Evolutionary conservation across 2,113 vertebrate species (phyloP).

Genomic region (Sturnira hondurensis): DNA sequence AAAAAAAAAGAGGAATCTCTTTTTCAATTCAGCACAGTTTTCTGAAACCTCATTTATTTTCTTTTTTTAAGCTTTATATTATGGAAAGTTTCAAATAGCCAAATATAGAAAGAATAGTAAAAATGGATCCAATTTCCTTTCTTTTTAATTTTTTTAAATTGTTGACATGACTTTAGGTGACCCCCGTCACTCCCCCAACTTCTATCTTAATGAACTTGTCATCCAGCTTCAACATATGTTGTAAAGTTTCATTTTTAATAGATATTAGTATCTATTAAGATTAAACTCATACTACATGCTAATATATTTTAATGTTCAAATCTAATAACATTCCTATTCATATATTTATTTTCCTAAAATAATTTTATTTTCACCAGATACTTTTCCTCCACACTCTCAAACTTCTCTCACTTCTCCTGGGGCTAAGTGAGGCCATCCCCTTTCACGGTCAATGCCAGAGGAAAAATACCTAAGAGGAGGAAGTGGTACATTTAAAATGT

Average conservation of each 20-base stretch:
- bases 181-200: background rate
- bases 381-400: background rate
- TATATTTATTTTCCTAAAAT: background rate
- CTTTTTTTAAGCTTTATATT: background rate
- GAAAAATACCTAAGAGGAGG: background rate
- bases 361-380: background rate
- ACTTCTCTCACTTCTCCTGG: background rate
- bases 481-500: background rate
- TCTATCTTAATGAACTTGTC: background rate
- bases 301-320: background rate
- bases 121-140: background rate
- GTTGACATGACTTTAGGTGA: no score
- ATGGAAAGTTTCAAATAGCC: background rate
- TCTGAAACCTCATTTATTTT: background rate
- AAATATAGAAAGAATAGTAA: conserved; percentile 5
- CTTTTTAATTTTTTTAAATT: background rate
- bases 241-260: background rate
- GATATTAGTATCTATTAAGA: background rate
- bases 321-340: background rate
- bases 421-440: background rate
- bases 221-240: background rate
- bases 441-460: background rate
- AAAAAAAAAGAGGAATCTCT: background rate
- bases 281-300: background rate
- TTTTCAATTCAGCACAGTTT: background rate